phyloP scores from a whole-genome alignment of 1,140 invertebrate genomes.

The Chlorops oryzae region DNA sequence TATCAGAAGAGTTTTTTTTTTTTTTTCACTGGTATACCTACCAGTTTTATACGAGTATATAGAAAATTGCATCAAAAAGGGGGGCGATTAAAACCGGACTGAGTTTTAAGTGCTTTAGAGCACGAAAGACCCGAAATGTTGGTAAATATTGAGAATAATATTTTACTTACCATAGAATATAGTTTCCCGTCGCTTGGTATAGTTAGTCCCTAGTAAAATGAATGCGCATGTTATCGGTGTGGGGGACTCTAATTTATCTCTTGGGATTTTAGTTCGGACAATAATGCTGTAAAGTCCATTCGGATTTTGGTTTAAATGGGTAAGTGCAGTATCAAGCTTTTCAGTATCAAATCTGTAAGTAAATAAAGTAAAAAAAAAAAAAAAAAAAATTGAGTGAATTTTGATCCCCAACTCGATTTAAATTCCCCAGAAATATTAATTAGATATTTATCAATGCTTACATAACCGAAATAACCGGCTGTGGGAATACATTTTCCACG shows the following conservation, averaged over 20 bases:
- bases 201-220: conserved; percentile 44
- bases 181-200: conserved; percentile 46
- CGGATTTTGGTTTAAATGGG: conserved; percentile 44
- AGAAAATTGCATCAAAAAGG: no score
- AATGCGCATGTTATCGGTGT: conserved; percentile 47
- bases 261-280: conserved; percentile 43
- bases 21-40: no score
- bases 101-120: no score
- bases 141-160: no score
- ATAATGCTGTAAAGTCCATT: conserved; percentile 45
- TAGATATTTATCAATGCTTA: conserved; percentile 25
- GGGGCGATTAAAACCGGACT: no score
- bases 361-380: conserved; percentile 4
- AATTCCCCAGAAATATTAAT: not conserved
- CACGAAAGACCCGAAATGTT: no score
- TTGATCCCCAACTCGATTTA: not conserved
- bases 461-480: conserved; percentile 42
- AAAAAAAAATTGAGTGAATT: not conserved
- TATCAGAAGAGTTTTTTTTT: no score
- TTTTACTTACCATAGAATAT: conserved; percentile 48
- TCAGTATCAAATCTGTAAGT: conserved; percentile 38
- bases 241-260: conserved; percentile 43
- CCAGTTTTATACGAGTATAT: no score
- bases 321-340: conserved; percentile 42
- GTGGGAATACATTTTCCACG: conserved; percentile 44